Evolutionary conservation across 2,888 invertebrate genomes (phyloP).

Genomic region (Pyrrhosoma nymphula): DNA sequence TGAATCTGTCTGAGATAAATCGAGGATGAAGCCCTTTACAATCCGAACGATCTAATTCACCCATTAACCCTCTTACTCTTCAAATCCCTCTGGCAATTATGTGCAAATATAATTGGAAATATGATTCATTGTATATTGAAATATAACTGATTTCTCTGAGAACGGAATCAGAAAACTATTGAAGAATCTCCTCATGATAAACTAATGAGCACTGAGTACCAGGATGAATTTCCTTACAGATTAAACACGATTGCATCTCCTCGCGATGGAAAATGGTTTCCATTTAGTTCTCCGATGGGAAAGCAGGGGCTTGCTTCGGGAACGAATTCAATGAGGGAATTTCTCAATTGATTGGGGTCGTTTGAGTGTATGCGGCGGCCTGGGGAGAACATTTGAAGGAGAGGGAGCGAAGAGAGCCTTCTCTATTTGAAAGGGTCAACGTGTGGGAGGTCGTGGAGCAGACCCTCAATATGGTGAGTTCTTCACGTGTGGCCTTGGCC

Average conservation of each 20-base stretch:
- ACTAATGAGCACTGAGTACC: too few species aligned
- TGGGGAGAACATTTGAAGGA: background rate
- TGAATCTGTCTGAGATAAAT: too few species aligned
- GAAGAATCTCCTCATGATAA: too few species aligned
- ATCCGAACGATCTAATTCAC: too few species aligned
- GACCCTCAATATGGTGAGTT: background rate
- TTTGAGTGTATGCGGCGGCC: background rate
- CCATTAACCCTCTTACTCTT: too few species aligned
- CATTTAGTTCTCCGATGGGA: background rate
- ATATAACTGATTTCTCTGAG: too few species aligned
- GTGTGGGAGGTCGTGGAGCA: background rate
- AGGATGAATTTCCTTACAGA: too few species aligned
- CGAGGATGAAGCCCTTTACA: too few species aligned
- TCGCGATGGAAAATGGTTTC: background rate
- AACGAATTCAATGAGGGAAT: background rate
- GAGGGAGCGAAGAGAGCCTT: background rate
- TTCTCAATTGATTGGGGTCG: background rate
- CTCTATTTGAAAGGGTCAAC: background rate
- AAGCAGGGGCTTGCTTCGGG: background rate
- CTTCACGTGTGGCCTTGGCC: background rate
- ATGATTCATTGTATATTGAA: too few species aligned
- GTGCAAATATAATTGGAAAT: too few species aligned
- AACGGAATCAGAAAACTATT: too few species aligned
- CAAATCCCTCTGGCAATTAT: too few species aligned
- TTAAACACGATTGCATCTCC: background rate